Evolutionary conservation across 2,888 invertebrate genomes (phyloP), one percentile per base, ranked within the genome.

Genomic region (Escarpia spicata): DNA sequence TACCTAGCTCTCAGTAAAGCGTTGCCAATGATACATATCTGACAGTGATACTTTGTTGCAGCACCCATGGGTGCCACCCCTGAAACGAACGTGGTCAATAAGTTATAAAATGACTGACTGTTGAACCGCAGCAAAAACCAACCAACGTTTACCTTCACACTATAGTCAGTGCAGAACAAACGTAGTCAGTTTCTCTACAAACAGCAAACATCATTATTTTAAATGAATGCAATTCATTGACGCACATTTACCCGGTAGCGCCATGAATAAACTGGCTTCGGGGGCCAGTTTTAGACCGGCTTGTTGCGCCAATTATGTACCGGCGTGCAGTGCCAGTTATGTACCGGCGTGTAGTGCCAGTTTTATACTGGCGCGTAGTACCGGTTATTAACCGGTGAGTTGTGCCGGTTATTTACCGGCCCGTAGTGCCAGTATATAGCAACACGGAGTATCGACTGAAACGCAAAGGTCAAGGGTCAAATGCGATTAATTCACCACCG

Each of bases 191-290:
- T 75, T 75, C 26, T 75, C 75, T 75, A 75, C 75, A 75, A 75
- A 75, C 75, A 75, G 75, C 75, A 75, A 75, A 75, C 1, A 75
- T 75, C 19, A 75, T 75, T 75, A 75, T 75, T 75, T 75, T 75
- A 75, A 75, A 75, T 26, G 75, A 75, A 75, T 75, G 75, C 75
- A 75, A 75, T 75, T 26, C 26, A 75, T 26, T 26, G 75, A 75
- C 75, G 75, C 75, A 75, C 75, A 75, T 75, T 75, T 75, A 75
- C 75, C 75, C 75, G 75, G 75, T 75, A 75, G 75, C 75, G 75
- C 75, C 75, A 75, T 75, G 75, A 75, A 75, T 75, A 75, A 75
- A 75, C 75, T 75, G 75, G 75, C 75, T 75, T 19, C 52, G n/a
- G n/a, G 75, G n/a, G 75, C 75, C 75, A 75, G 75, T 75, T 75